These are phyloP conservation scores for Glareola pratincola DNA, from an alignment of 2,113 vertebrate species.

Conservation along the genomic window DNA sequence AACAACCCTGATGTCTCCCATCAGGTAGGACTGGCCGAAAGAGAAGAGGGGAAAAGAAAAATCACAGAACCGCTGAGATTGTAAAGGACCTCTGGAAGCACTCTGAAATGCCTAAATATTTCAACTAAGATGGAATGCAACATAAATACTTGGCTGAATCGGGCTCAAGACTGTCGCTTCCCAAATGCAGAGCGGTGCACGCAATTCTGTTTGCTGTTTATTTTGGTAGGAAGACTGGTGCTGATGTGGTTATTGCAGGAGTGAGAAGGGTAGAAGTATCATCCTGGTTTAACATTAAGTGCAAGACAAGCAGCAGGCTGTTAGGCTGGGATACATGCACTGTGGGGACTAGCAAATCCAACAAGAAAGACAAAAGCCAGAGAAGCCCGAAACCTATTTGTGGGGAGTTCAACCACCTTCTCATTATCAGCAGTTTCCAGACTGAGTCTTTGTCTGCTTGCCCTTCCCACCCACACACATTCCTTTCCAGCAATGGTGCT, in stretches of 20 bases:
- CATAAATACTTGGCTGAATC: not conserved
- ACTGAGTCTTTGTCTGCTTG: not conserved
- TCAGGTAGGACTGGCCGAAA: not conserved
- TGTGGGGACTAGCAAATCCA: not conserved
- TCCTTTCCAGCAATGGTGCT: constrained; percentile 33
- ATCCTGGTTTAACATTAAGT: not conserved
- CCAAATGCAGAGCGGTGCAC: rapidly evolving
- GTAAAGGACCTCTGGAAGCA: not conserved
- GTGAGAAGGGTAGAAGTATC: not conserved
- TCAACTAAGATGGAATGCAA: not conserved
- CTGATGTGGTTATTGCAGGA: not conserved
- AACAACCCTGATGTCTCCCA: not conserved
- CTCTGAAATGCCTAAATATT: not conserved
- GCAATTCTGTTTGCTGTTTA: not conserved
- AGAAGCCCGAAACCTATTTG: not conserved
- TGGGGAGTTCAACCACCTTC: not conserved
- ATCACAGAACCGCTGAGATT: not conserved
- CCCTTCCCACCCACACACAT: constrained; percentile 47
- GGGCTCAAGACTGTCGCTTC: not conserved
- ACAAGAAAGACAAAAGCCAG: not conserved
- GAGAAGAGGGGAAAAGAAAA: not conserved
- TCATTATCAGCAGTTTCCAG: constrained; percentile 1
- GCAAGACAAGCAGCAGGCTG: not conserved
- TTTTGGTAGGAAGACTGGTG: not conserved
- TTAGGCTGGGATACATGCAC: rapidly evolving